These are phyloP conservation scores for Heliconius nattereri DNA, from an alignment of 1,140 invertebrate genomes.

Conservation along the genomic window DNA sequence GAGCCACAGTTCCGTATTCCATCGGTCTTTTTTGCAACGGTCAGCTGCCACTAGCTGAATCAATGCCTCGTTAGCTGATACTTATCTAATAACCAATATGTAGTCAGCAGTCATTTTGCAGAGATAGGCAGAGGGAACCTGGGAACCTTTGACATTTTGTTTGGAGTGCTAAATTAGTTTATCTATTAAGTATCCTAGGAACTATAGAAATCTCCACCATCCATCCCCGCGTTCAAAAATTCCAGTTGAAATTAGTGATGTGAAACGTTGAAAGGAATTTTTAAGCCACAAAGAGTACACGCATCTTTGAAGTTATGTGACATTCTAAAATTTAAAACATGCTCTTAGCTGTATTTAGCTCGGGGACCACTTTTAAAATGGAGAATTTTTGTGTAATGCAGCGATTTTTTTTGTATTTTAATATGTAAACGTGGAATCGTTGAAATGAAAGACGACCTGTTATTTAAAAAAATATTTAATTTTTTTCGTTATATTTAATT, in stretches of 20 bases:
- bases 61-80: constrained; percentile 7
- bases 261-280: constrained; percentile 15
- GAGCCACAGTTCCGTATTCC: constrained; percentile 18
- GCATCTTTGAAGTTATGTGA: constrained; percentile 27
- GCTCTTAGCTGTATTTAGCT: constrained; percentile 10
- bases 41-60: constrained; percentile 8
- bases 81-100: not conserved
- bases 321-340: constrained; percentile 22
- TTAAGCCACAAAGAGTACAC: constrained; percentile 22
- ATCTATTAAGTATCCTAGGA: not conserved
- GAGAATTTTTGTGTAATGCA: not conserved
- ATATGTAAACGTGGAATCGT: not conserved
- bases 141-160: too few species aligned
- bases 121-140: too few species aligned
- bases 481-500: too few species aligned
- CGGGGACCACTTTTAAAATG: not conserved
- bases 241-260: constrained; percentile 1
- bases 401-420: not conserved
- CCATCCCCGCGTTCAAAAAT: not conserved
- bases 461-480: too few species aligned
- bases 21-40: constrained; percentile 15
- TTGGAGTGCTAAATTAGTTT: not conserved
- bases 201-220: constrained; percentile 6
- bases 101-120: too few species aligned
- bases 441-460: too few species aligned